These are phyloP conservation scores for Argyra leucocephala DNA, from an alignment of 2,888 invertebrate species.

Conservation along the genomic window DNA sequence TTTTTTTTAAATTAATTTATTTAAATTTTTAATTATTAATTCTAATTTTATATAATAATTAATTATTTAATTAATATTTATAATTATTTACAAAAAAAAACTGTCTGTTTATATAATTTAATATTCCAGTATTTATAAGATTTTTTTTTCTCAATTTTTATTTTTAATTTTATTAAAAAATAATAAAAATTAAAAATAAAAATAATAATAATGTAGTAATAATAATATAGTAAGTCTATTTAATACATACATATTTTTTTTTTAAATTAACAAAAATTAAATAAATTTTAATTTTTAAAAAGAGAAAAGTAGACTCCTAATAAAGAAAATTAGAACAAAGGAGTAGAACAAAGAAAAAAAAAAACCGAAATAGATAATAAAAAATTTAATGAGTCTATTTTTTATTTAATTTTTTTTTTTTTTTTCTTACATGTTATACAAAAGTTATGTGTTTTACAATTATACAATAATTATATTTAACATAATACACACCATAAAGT, in stretches of 20 bases:
- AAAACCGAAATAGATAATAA: not conserved
- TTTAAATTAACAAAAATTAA: no score
- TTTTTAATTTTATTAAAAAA: not conserved
- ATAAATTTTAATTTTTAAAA: not conserved
- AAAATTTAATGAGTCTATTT: not conserved
- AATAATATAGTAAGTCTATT: no score
- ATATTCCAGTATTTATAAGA: not conserved
- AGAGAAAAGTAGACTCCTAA: not conserved
- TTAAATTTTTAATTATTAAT: not conserved
- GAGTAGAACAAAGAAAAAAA: not conserved
- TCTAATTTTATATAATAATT: conserved; percentile 6
- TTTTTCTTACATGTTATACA: no score
- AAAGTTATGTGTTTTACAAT: no score
- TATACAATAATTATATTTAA: no score
- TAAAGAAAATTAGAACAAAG: not conserved
- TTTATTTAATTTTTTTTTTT: no score
- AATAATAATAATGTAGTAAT: not conserved
- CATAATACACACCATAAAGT: no score
- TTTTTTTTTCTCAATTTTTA: not conserved
- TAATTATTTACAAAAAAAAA: conserved; percentile 5
- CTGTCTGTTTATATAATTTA: conserved; percentile 1
- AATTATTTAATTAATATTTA: conserved; percentile 1
- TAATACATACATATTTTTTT: no score
- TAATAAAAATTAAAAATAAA: not conserved
- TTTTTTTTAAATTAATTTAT: not conserved